A percentile compares a stretch with the other conserved stretches of the same genome.
These are phyloP conservation scores for Acipenser ruthenus DNA, from an alignment of 2,797 vertebrate genomes.

Conservation along the genomic window DNA sequence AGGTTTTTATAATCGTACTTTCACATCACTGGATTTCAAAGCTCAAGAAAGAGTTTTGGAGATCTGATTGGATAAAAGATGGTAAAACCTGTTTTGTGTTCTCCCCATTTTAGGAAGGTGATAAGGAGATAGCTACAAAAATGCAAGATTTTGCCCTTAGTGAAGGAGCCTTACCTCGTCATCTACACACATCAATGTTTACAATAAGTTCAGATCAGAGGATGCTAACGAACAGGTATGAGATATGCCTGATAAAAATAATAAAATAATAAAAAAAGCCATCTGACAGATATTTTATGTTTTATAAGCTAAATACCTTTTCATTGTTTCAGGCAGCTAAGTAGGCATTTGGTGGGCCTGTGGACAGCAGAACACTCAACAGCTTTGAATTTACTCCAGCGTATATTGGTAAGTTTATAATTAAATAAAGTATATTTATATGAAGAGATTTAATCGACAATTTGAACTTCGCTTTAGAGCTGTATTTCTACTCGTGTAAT, in stretches of 20 bases:
- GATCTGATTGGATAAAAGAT: no score
- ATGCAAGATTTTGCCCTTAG: slow-evolving; percentile 98
- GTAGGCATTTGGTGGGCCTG: slow-evolving; percentile 93
- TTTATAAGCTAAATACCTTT: no score
- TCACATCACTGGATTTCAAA: no score
- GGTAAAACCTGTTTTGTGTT: slow-evolving; percentile 21
- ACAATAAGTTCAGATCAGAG: slow-evolving; percentile 92
- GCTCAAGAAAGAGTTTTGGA: no score
- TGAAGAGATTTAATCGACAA: no score
- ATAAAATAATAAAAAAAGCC: no score
- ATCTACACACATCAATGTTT: slow-evolving; percentile 95
- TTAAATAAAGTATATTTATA: no score
- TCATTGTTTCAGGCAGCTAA: slow-evolving; percentile 75
- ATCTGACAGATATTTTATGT: no score
- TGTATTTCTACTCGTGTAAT: no score
- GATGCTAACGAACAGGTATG: slow-evolving; percentile 96
- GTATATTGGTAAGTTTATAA: slow-evolving; percentile 78
- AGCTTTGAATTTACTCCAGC: slow-evolving; percentile 90
- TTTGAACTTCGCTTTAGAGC: no score
- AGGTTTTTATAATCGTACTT: no score
- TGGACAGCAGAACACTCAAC: slow-evolving; percentile 93
- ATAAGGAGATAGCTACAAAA: slow-evolving; percentile 95
- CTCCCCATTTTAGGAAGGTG: slow-evolving; percentile 76
- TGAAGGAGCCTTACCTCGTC: slow-evolving; percentile 92
- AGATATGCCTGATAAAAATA: slow-evolving; percentile 14